Evolutionary conservation across 2,797 vertebrate species (phyloP).

Genomic region (Dendrocincla fuliginosa): DNA sequence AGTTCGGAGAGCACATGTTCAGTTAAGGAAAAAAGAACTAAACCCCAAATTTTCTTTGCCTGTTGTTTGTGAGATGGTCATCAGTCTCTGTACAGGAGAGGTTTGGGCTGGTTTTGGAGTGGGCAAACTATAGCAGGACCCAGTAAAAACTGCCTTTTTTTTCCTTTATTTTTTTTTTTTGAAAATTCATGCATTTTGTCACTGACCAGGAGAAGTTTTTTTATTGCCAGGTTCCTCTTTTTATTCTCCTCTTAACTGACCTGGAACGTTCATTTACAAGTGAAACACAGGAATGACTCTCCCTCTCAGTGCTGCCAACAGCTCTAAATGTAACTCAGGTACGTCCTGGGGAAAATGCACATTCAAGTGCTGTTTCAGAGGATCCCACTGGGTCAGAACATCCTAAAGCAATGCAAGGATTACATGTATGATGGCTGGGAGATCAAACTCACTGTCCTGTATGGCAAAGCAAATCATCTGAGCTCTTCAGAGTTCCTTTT

Average conservation of each 20-base stretch:
- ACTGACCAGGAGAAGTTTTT: background rate
- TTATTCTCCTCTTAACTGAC: background rate
- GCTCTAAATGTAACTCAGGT: background rate
- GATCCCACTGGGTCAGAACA: background rate
- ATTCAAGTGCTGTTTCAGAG: background rate
- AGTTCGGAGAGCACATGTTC: background rate
- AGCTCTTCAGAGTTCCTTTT: constrained; percentile 1
- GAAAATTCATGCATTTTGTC: background rate
- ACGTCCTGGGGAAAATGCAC: background rate
- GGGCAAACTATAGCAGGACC: background rate
- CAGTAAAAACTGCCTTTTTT: background rate
- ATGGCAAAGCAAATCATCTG: background rate
- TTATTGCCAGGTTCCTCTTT: background rate
- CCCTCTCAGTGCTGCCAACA: background rate
- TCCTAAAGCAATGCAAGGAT: background rate
- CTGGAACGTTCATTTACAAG: background rate
- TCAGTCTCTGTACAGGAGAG: background rate
- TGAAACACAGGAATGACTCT: background rate
- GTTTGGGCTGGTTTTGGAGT: background rate
- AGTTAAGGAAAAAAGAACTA: background rate
- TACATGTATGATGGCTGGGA: background rate
- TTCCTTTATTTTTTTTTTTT: background rate
- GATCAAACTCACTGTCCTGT: background rate
- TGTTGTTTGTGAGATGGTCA: background rate
- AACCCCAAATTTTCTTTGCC: background rate